phyloP scores from a whole-genome alignment of 2,113 vertebrate species.

The Esox niger region DNA sequence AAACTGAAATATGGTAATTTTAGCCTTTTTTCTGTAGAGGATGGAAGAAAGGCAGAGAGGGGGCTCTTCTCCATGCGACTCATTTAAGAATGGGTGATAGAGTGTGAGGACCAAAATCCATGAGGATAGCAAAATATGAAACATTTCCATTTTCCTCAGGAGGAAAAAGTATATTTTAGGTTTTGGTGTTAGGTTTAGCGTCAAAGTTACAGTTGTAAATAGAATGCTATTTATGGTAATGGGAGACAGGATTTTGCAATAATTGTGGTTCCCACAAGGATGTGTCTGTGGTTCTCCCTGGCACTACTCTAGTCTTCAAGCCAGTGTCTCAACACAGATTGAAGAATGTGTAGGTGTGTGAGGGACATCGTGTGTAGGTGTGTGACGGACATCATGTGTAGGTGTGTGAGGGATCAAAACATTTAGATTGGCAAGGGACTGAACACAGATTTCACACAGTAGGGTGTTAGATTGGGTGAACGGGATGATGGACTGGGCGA shows the following conservation, averaged over 20 bases:
- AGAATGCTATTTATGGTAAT: too few relatives aligned
- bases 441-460: too few relatives aligned
- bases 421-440: too few relatives aligned
- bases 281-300: neutral
- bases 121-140: too few relatives aligned
- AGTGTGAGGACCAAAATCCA: too few relatives aligned
- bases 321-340: neutral
- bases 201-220: too few relatives aligned
- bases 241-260: too few relatives aligned
- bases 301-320: neutral
- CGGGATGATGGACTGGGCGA: neutral
- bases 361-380: neutral
- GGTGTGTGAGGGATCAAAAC: neutral
- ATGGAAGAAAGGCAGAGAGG: constrained; percentile 32
- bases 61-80: constrained; percentile 28
- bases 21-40: constrained; percentile 36
- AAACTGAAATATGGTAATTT: neutral
- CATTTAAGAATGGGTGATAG: constrained; percentile 3
- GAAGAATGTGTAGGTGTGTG: constrained; percentile 18
- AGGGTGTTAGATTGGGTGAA: constrained; percentile 19
- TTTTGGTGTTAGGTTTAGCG: too few relatives aligned
- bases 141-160: too few relatives aligned
- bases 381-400: neutral
- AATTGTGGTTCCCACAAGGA: too few relatives aligned
- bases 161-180: too few relatives aligned